phyloP scores from a whole-genome alignment of 2,888 invertebrate species.

The Idaea biselata region DNA sequence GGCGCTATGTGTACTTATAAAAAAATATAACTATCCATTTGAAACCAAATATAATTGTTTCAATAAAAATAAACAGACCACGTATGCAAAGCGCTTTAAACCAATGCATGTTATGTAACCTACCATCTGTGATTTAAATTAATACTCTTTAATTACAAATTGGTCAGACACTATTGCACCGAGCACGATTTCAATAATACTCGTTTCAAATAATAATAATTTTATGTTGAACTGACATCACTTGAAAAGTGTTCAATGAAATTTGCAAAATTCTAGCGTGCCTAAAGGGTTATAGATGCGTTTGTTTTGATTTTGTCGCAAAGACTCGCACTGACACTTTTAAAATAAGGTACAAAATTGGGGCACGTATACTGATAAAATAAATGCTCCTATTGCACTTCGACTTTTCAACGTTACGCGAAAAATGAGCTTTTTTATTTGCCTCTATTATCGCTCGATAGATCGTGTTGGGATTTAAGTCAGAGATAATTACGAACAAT shows the following conservation, averaged over 20 bases:
- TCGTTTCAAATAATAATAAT: neutral
- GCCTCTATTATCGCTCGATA: too few species aligned
- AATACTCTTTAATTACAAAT: neutral
- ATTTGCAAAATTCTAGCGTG: conserved; percentile 22
- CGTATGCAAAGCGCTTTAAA: neutral
- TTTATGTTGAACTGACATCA: conserved; percentile 33
- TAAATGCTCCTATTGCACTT: neutral
- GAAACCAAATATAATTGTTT: neutral
- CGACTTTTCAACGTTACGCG: neutral
- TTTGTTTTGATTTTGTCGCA: neutral
- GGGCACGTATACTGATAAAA: neutral
- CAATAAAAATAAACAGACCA: neutral
- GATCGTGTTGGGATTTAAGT: too few species aligned
- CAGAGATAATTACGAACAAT: too few species aligned
- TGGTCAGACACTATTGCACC: neutral
- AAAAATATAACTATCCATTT: neutral
- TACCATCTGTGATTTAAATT: neutral
- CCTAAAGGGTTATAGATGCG: conserved; percentile 20
- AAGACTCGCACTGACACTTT: neutral
- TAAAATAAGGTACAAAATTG: neutral
- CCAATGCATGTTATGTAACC: conserved; percentile 3
- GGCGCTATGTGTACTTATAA: neutral
- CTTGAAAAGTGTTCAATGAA: conserved; percentile 34
- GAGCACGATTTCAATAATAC: conserved; percentile 1
- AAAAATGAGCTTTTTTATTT: neutral